Conservation (phyloP, 2,113 vertebrate genomes). For the Epinephelus cyanopodus region DNA sequence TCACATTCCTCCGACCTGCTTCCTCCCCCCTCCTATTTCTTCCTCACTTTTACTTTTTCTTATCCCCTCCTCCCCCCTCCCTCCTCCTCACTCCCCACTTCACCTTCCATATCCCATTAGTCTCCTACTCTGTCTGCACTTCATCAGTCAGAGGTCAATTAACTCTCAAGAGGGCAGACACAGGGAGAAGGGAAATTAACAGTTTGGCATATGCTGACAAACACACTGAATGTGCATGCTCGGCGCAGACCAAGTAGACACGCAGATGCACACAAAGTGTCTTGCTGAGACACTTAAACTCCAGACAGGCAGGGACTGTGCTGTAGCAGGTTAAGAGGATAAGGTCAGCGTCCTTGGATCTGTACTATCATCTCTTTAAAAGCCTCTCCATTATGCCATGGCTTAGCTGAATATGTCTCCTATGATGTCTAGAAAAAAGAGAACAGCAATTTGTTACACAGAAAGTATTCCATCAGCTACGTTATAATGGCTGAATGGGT, state of each 20-base stretch:
- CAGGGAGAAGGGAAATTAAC: slow-evolving; percentile 39
- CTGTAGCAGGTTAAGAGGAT: slow-evolving; percentile 14
- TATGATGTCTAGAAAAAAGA: slow-evolving; percentile 37
- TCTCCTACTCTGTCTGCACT: slow-evolving; percentile 48
- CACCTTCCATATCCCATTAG: slow-evolving; percentile 47
- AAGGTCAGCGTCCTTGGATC: slow-evolving; percentile 34
- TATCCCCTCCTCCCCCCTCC: neutral
- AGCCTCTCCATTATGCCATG: neutral
- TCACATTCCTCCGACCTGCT: slow-evolving; percentile 18
- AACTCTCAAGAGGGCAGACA: slow-evolving; percentile 50
- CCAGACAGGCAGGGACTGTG: neutral
- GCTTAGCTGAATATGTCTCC: slow-evolving; percentile 14
- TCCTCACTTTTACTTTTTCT: slow-evolving; percentile 1
- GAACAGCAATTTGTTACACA: slow-evolving; percentile 21
- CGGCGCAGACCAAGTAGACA: slow-evolving; percentile 7
- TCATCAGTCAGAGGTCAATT: slow-evolving; percentile 65
- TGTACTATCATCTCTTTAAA: slow-evolving; percentile 1
- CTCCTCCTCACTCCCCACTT: slow-evolving; percentile 1
- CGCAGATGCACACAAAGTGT: slow-evolving; percentile 1
- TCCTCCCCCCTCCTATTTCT: neutral
- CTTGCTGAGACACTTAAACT: slow-evolving; percentile 14
- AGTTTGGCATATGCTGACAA: slow-evolving; percentile 48
- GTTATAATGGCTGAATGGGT: slow-evolving; percentile 12
- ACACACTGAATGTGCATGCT: slow-evolving; percentile 44
- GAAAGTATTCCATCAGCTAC: slow-evolving; percentile 17